Evolutionary conservation across 1,140 invertebrate species (phyloP), one percentile per base, ranked within the genome.

Genomic region (Archegozetes longisetosus): DNA sequence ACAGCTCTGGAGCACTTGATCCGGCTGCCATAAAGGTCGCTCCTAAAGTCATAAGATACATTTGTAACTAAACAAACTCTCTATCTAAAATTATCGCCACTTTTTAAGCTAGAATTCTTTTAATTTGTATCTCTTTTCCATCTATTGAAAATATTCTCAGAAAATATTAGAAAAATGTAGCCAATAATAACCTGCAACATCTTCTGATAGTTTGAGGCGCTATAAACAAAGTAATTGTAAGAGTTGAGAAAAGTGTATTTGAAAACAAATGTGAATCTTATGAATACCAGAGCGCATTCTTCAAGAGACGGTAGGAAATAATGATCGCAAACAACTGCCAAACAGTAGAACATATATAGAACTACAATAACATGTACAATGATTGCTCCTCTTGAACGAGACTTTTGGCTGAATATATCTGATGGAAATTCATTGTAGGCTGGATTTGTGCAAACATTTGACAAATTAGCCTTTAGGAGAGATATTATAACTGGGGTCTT

Each of bases 321-420:
- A 47, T 67, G 64, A 49, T 70, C 69, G 53, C 70, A 71, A 20
- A 71, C 70, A 26, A 71, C 62, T 2, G 70, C 70, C n/a, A 71
- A 61, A 27, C 64, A 64, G 27, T 67, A 71, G 62, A 72, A 74
- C 73, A 74, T 73, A 67, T 74, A 74, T 47, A 72, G 66, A 13
- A 72, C 70, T 1, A 74, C 64, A 3, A 68, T 25, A 20, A 73
- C 61, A 58, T 74, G 73, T 3, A 74, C 55, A 29, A 74, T 58
- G 46, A 74, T 65, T 47, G 67, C 70, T 24, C 73, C 73, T 23
- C 67, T 67, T 25, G 65, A 60, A 29, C 73, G 64, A 23, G 68
- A 66, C 3, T 63, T 54, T 24, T 67, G 63, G 2, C 64, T 69
- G 58, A 74, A 74, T 20, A 69, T 54, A 61, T 69, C 68, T 0